These are phyloP conservation scores for Pseudorectes ferrugineus DNA, from an alignment of 2,113 vertebrate species.

Conservation along the genomic window DNA sequence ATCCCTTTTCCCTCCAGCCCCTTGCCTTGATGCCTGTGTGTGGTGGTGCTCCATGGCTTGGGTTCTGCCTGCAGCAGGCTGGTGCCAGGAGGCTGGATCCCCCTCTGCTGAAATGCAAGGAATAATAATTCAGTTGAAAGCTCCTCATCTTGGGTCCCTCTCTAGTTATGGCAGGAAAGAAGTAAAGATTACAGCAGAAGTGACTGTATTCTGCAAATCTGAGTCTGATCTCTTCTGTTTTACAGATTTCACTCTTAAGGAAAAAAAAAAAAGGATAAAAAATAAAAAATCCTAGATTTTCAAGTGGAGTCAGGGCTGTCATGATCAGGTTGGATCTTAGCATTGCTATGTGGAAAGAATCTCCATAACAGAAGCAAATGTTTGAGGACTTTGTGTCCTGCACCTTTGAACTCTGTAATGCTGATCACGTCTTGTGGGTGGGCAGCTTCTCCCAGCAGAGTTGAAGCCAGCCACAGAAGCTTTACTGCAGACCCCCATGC, in stretches of 20 bases:
- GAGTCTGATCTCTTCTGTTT: not conserved
- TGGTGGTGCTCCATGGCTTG: not conserved
- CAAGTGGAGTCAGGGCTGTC: not conserved
- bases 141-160: not conserved
- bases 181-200: not conserved
- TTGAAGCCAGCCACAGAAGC: not conserved
- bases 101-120: not conserved
- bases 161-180: not conserved
- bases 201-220: not conserved
- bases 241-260: not conserved
- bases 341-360: not conserved
- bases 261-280: not conserved
- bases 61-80: not conserved
- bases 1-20: not conserved
- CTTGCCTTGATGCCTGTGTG: not conserved
- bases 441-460: not conserved
- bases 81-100: not conserved
- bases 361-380: not conserved
- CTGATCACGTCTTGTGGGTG: fast-evolving
- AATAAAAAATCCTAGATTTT: not conserved
- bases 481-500: not conserved
- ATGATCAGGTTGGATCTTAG: not conserved
- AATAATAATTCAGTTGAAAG: no score
- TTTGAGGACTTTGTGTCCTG: not conserved
- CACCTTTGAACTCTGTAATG: not conserved